phyloP scores from a whole-genome alignment of 2,113 vertebrate species.

The Cephalopterus ornatus region DNA sequence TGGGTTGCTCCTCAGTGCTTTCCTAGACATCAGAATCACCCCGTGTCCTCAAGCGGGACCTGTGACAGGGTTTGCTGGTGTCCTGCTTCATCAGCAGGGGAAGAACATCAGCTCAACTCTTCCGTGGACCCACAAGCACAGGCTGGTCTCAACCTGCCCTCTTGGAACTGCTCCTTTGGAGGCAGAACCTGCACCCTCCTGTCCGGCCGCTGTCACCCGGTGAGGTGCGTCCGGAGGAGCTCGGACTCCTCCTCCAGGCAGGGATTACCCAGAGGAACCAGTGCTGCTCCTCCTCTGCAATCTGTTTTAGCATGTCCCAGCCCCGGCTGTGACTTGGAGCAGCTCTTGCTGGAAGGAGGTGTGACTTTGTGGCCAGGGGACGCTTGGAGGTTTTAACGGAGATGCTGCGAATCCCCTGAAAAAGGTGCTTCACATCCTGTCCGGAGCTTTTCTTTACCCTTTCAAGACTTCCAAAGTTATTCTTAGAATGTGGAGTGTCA shows the following conservation, averaged over 20 bases:
- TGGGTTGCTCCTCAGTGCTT: background rate
- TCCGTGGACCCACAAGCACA: background rate
- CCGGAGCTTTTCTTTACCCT: background rate
- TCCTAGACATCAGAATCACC: background rate
- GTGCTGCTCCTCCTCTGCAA: background rate
- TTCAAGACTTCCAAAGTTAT: background rate
- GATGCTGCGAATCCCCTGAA: background rate
- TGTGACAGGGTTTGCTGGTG: background rate
- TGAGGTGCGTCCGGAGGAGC: background rate
- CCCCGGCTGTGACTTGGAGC: background rate
- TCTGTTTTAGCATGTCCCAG: background rate
- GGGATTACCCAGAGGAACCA: background rate
- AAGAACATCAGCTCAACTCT: background rate
- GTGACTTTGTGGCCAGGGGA: background rate
- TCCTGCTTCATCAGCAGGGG: background rate
- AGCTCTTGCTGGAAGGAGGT: background rate
- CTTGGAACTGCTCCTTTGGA: fast-evolving
- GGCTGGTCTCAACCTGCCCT: background rate
- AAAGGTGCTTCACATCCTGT: background rate
- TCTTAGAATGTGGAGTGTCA: background rate
- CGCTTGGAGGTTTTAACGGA: background rate
- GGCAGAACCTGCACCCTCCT: background rate
- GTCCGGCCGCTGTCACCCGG: background rate
- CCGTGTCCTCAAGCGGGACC: fast-evolving
- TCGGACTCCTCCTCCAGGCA: background rate